Evolutionary conservation across 1,140 invertebrate genomes (phyloP).

Genomic region (Monomorium pharaonis): DNA sequence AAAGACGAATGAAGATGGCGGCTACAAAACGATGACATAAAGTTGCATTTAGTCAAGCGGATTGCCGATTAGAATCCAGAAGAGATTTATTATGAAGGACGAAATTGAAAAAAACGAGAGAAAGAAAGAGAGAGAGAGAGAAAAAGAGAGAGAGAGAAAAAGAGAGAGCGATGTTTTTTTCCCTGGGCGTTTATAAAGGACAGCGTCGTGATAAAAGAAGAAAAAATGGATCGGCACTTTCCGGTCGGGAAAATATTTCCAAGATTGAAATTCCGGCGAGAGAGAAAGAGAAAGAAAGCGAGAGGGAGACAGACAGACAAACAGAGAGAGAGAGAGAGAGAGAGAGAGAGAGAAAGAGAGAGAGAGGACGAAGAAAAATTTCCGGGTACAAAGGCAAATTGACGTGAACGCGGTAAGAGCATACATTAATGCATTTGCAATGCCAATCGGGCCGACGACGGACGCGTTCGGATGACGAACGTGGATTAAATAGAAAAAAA

Average conservation of each 20-base stretch:
- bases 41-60: constrained; percentile 24
- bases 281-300: background rate
- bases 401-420: constrained; percentile 33
- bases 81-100: constrained; percentile 8
- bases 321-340: background rate
- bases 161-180: background rate
- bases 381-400: constrained; percentile 44
- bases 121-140: too few species aligned
- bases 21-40: background rate
- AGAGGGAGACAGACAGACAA: too few species aligned
- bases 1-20: constrained; percentile 21
- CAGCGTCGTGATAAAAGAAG: background rate
- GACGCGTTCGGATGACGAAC: constrained; percentile 8
- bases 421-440: constrained; percentile 50
- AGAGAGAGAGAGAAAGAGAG: background rate
- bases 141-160: too few species aligned
- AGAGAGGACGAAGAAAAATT: constrained; percentile 19
- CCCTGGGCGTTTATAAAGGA: background rate
- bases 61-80: constrained; percentile 30
- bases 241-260: constrained; percentile 29
- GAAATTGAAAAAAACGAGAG: background rate
- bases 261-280: constrained; percentile 48
- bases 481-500: background rate
- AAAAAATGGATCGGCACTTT: background rate
- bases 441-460: constrained; percentile 39